These are phyloP conservation scores for Numenius phaeopus DNA, from an alignment of 2,797 vertebrate species.

Conservation along the genomic window DNA sequence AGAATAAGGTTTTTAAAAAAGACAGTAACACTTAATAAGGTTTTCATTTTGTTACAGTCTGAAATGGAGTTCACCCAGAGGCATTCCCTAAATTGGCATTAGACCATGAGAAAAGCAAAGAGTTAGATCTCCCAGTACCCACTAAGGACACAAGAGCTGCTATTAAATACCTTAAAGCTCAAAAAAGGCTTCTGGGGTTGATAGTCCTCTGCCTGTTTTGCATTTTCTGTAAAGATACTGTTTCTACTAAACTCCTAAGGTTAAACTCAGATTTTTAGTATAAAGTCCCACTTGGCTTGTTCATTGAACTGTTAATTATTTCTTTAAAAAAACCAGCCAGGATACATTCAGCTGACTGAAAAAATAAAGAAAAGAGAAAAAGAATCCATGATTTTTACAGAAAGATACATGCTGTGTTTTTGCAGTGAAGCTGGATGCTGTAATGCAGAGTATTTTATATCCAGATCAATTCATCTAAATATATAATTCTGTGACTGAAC, in stretches of 20 bases:
- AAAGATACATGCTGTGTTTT: neutral
- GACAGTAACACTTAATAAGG: neutral
- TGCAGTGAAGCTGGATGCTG: neutral
- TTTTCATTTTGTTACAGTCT: neutral
- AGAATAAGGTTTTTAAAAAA: neutral
- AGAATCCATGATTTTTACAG: neutral
- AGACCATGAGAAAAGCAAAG: slow-evolving; percentile 39
- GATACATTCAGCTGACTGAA: neutral
- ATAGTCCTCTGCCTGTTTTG: neutral
- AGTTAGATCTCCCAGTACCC: slow-evolving; percentile 1
- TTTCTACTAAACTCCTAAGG: slow-evolving; percentile 6
- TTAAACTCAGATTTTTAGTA: neutral
- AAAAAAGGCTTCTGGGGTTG: slow-evolving; percentile 3
- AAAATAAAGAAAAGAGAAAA: neutral
- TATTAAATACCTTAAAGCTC: slow-evolving; percentile 39
- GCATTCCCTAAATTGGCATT: neutral
- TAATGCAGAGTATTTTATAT: neutral
- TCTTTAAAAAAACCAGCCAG: neutral
- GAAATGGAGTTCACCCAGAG: neutral
- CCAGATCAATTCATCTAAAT: neutral
- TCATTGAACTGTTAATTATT: slow-evolving; percentile 6
- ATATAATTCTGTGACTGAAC: neutral
- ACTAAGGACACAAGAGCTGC: slow-evolving; percentile 1
- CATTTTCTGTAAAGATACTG: slow-evolving; percentile 9
- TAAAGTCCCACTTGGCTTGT: neutral